phyloP scores from a whole-genome alignment of 2,797 vertebrate genomes.

The Malacoctenus gilli region DNA sequence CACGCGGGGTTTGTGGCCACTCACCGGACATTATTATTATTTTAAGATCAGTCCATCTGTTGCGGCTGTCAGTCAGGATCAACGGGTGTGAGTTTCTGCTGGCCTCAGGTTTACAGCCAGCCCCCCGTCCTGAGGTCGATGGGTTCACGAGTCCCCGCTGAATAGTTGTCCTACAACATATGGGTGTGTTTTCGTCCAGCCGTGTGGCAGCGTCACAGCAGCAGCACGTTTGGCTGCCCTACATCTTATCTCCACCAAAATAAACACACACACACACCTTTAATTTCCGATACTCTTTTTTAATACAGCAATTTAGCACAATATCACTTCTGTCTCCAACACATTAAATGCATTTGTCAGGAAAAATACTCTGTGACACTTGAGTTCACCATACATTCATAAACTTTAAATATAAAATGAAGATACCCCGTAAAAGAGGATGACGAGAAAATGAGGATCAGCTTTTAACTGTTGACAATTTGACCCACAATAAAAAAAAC shows the following conservation, averaged over 20 bases:
- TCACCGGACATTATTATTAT: background rate
- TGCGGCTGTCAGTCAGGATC: background rate
- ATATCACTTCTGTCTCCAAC: conserved; percentile 39
- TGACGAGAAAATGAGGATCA: conserved; percentile 42
- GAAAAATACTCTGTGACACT: conserved; percentile 74
- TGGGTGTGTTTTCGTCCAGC: no score
- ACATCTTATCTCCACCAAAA: no score
- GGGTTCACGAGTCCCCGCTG: conserved; percentile 36
- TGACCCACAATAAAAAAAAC: conserved; percentile 23
- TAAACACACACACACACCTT: background rate
- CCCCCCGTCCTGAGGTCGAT: conserved; percentile 5
- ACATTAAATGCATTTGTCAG: conserved; percentile 73
- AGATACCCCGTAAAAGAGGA: conserved; percentile 59
- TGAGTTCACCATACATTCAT: conserved; percentile 69
- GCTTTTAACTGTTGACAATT: no score
- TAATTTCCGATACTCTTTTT: no score
- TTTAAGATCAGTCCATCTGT: background rate
- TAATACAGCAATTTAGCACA: conserved; percentile 71
- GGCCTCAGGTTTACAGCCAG: background rate
- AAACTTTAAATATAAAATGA: conserved; percentile 72
- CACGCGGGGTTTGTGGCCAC: no score
- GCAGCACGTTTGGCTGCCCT: no score
- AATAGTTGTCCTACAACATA: no score
- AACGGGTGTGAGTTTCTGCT: conserved; percentile 4
- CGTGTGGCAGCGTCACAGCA: no score